Conservation (phyloP, 2,888 invertebrate species). For the Aleiodes leptofemur region DNA sequence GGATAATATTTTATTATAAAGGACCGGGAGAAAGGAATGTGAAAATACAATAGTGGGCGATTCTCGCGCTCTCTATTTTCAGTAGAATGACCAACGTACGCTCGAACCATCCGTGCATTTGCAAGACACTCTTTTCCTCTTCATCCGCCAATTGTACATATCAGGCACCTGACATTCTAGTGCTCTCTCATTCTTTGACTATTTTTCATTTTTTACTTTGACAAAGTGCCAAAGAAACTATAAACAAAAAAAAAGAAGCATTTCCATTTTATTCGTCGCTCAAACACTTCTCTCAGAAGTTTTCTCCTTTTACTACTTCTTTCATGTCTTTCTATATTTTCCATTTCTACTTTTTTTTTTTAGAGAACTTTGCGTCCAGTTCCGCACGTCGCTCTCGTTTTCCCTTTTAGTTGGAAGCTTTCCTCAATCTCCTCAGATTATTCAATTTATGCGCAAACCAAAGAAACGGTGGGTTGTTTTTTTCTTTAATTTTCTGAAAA, state of each 20-base stretch:
- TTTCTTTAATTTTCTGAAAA: no score
- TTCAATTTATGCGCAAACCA: background rate
- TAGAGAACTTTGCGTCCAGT: slow-evolving; percentile 1
- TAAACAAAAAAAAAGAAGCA: slow-evolving; percentile 40
- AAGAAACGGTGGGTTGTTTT: no score
- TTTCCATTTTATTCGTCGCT: slow-evolving; percentile 27
- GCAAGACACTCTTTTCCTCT: slow-evolving; percentile 1
- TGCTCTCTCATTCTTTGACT: background rate
- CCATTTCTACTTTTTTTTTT: slow-evolving; percentile 2
- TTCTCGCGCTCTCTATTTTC: slow-evolving; percentile 34
- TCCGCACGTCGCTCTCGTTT: background rate
- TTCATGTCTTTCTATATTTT: slow-evolving; percentile 23
- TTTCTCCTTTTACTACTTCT: background rate
- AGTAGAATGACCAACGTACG: slow-evolving; percentile 43
- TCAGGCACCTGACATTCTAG: slow-evolving; percentile 45
- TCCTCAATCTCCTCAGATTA: background rate
- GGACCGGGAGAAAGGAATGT: slow-evolving; percentile 20
- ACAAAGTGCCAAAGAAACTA: slow-evolving; percentile 49
- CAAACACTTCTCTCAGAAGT: slow-evolving; percentile 27
- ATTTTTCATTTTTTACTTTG: slow-evolving; percentile 38
- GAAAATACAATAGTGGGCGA: slow-evolving; percentile 12
- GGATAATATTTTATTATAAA: background rate
- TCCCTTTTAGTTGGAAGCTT: background rate
- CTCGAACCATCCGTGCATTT: slow-evolving; percentile 5
- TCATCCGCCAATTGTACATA: slow-evolving; percentile 41